Base-by-base conservation (phyloP, 1,140 invertebrate species). In the Eubasilissa regina region DNA sequence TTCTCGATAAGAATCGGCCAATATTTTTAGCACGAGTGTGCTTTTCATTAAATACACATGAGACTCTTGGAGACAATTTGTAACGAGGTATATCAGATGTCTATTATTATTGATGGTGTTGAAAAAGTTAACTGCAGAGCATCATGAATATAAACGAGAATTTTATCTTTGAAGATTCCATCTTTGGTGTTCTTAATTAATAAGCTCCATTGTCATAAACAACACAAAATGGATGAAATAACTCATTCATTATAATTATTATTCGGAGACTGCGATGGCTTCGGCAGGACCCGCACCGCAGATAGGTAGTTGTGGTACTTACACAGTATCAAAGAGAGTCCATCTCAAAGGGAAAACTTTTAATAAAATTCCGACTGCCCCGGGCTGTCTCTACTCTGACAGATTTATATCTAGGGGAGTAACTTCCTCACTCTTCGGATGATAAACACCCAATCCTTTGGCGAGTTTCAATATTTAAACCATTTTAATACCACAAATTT, bases 351-450 rank as follows among this genome's bases (percentile, higher is more conserved):
- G 48, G 76, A 78, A 78, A 80, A 81, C 76, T 78, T 81, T 81
- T 81, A 78, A 81, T 78, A 78, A 81, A 81, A 81, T 78, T 81
- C 77, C 72, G 44, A 78, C 75, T 78, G 76, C 80, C 80, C 45
- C 51, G 19, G 80, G 80, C 80, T 72, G n/a, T 81, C 80, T 25
- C 75, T 68, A 75, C 75, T 80, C 76, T 75, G 80, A 81, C 80
- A 75, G 80, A 81, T 81, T 81, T 81, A 81, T 81, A 75, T 81
- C 80, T 75, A 45, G 19, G 48, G 47, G 66, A 70, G 19, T 17
- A 12, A 25, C 47, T 70, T 64, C 60, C 25, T 62, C 25, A n/a
- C 64, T 78, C 75, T 35, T 6, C 60, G 70, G 55, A 60, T 43
- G 73, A 80, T 75, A 80, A 80, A 72, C 64, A 75, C 64, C 51